Evolutionary conservation across 2,113 vertebrate species (phyloP), one percentile per base, ranked within the genome.

Genomic region (Rhinopithecus roxellana): DNA sequence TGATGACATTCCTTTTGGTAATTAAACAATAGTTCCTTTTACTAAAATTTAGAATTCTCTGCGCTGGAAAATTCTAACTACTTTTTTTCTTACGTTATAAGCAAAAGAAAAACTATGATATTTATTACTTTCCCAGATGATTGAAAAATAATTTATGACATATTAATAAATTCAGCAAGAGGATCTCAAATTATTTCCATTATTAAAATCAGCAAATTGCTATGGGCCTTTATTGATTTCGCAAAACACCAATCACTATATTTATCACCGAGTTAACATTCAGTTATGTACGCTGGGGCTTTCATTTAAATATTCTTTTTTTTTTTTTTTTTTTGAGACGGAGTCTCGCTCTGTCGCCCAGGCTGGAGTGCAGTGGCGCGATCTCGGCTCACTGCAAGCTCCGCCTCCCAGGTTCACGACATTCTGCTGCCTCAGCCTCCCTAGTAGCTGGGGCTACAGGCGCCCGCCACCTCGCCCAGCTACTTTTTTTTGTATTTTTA

Each of bases 141-240:
- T 81, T 70, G 45, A 93, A 64, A 94, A 85, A 72, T 85, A 83
- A 83, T 91, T 96, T 78, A 45, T 48, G 43, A 93, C 52, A 86
- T 32, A 14, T 57, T 95, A 72, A 93, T 32, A 69, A 88, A 89
- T 0, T n/a, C 43, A 89, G 32, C 2, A 85, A 32, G 9, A 87
- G 17, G n/a, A 82, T 64, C 3, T 61, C 7, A 45, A n/a, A 43
- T 9, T 17, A 59, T 74, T 80, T 64, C 14, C 13, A 40, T 55
- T 57, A 69, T 27, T n/a, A 72, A 93, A 93, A 78, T 78, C 35
- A 82, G 12, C 32, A 48, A 43, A 50, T 87, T 69, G 4, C 27
- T 90, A 0, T 8, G 0, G 8, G 14, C 32, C 79, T 93, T 43
- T 35, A 90, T 43, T 89, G 32, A 93, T 61, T 93, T 94, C 59